These are phyloP conservation scores for Gallinago nigripennis DNA, from an alignment of 2,797 vertebrate genomes.

Conservation along the genomic window DNA sequence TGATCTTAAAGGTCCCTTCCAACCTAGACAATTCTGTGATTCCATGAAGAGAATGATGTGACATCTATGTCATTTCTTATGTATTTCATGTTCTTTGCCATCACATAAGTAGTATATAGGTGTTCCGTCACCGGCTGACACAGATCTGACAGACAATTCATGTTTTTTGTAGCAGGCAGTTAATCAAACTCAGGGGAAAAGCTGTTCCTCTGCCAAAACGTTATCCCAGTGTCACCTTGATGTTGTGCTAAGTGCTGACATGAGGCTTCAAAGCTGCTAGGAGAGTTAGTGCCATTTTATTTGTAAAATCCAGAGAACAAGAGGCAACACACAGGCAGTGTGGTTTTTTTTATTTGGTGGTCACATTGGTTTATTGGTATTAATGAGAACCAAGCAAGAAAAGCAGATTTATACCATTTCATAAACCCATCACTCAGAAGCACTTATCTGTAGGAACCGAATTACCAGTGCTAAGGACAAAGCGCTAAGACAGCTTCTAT, in stretches of 20 bases:
- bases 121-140: neutral
- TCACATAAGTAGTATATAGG: neutral
- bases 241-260: neutral
- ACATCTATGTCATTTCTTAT: neutral
- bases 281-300: neutral
- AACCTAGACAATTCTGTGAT: no score
- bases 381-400: neutral
- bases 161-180: neutral
- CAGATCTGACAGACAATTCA: neutral
- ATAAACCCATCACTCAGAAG: neutral
- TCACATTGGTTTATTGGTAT: neutral
- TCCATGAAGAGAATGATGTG: neutral
- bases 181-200: neutral
- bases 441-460: neutral
- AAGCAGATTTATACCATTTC: neutral
- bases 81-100: fast-evolving
- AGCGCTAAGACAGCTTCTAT: neutral
- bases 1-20: no score
- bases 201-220: neutral
- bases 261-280: neutral
- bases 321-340: neutral
- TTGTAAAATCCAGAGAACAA: neutral
- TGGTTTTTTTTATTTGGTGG: neutral
- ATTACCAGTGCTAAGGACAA: neutral
- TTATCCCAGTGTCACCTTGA: neutral